Evolutionary conservation across 2,888 invertebrate species (phyloP).

Genomic region (Pocota personata): DNA sequence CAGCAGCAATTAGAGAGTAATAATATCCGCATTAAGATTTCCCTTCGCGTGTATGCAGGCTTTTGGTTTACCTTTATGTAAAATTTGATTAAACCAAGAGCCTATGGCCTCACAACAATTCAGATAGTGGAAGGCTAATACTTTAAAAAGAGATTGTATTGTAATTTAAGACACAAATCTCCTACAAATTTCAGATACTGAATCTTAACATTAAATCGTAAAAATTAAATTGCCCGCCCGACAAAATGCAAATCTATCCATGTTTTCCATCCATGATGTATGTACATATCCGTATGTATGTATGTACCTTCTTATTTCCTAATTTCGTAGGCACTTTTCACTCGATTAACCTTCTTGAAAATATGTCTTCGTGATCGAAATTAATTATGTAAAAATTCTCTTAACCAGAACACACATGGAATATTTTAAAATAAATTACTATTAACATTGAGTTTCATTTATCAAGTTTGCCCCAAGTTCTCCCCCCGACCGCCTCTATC

Average conservation of each 20-base stretch:
- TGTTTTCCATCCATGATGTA: neutral
- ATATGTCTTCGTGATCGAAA: constrained; percentile 57
- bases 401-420: constrained; percentile 39
- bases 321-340: constrained; percentile 34
- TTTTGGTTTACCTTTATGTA: no score
- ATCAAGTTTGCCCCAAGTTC: constrained; percentile 30
- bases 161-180: no score
- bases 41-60: no score
- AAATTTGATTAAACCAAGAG: no score
- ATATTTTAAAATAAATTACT: constrained; percentile 67
- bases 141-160: no score
- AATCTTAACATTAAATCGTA: neutral
- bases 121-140: no score
- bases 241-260: neutral
- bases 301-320: neutral
- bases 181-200: no score
- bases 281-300: neutral
- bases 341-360: constrained; percentile 53
- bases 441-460: constrained; percentile 51
- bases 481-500: neutral
- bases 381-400: constrained; percentile 56
- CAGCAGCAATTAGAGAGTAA: no score
- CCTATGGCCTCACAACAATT: no score
- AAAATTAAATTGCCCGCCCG: neutral
- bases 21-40: no score